These are phyloP conservation scores for Astropecten irregularis DNA, from an alignment of 53 echinoderm and acorn worm species.

Conservation along the genomic window DNA sequence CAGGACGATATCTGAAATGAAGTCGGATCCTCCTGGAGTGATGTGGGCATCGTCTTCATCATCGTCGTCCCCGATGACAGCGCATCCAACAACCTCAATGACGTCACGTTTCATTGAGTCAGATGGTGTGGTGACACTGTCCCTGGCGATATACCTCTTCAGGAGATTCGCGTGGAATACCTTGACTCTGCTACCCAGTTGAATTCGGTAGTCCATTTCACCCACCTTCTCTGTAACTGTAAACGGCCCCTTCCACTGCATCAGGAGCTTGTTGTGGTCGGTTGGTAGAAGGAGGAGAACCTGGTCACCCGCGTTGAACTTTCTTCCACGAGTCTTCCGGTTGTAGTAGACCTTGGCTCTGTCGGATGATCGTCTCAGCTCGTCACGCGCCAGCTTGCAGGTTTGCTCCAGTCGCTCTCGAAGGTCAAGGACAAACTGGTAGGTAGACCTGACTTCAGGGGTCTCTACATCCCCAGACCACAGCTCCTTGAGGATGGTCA, in stretches of 20 bases:
- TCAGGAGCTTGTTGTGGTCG: neutral
- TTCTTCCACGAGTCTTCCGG: neutral
- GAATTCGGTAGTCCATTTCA: too few species aligned
- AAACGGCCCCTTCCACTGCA: slow-evolving; percentile 7
- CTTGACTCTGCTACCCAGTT: neutral
- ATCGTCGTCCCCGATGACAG: too few species aligned
- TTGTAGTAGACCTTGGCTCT: neutral
- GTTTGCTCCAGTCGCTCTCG: slow-evolving; percentile 12
- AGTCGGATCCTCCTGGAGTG: too few species aligned
- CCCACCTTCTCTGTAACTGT: neutral
- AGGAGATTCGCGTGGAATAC: slow-evolving; percentile 21
- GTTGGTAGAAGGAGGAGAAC: neutral
- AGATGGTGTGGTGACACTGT: too few species aligned
- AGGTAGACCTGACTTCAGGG: slow-evolving; percentile 20
- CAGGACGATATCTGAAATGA: too few species aligned
- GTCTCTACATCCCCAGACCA: slow-evolving; percentile 12
- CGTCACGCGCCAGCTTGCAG: slow-evolving; percentile 12
- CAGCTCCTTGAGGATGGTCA: slow-evolving; percentile 23
- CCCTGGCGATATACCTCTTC: neutral
- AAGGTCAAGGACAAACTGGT: neutral
- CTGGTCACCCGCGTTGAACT: slow-evolving; percentile 1
- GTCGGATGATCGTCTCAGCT: neutral
- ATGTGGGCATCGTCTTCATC: too few species aligned
- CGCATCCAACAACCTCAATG: too few species aligned
- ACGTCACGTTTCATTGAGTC: too few species aligned